Conservation (phyloP, 2,113 vertebrate species). For the Zosterops japonicus region DNA sequence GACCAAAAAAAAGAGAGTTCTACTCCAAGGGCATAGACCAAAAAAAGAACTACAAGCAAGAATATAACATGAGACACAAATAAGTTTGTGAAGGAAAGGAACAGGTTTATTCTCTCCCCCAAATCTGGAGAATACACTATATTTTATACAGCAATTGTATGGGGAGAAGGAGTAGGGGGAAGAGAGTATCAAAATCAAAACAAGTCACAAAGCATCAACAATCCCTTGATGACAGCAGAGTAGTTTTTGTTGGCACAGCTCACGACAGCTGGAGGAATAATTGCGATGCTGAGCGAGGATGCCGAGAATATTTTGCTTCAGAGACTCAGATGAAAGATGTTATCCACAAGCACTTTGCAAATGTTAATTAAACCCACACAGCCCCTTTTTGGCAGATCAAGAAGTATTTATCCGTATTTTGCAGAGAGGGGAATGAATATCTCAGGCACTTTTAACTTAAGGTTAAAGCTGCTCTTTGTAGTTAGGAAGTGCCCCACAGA, state of each 20-base stretch:
- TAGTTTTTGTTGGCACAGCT: conserved; percentile 43
- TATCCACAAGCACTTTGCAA: conserved; percentile 37
- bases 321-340: conserved; percentile 54
- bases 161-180: background rate
- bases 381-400: conserved; percentile 35
- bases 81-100: background rate
- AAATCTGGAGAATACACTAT: background rate
- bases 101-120: background rate
- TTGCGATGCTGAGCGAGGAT: conserved; percentile 1
- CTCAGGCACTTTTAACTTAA: background rate
- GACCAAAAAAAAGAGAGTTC: accelerated
- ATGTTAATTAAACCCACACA: conserved; percentile 60
- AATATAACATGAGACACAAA: background rate
- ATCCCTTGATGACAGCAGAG: conserved; percentile 46
- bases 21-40: background rate
- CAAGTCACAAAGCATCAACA: conserved; percentile 43
- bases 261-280: conserved; percentile 56
- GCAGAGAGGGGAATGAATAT: background rate
- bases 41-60: background rate
- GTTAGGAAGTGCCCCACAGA: background rate
- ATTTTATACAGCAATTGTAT: background rate
- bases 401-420: conserved; percentile 13
- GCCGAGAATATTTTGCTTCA: conserved; percentile 32
- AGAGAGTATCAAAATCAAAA: conserved; percentile 34
- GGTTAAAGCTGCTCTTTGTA: background rate